These are phyloP conservation scores for Eufriesea mexicana DNA, from an alignment of 1,140 invertebrate species.

Conservation along the genomic window DNA sequence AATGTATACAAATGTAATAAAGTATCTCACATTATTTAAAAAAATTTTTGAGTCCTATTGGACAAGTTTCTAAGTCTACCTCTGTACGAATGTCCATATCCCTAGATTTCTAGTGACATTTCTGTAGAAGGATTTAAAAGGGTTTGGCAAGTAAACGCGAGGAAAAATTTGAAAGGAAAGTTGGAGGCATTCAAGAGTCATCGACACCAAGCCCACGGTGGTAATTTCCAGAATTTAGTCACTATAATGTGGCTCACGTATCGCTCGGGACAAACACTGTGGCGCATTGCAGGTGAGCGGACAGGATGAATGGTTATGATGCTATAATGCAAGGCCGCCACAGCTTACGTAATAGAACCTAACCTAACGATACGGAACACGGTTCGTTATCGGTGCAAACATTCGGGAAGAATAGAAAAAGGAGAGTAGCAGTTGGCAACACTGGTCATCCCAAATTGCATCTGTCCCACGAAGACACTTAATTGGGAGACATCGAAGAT, in stretches of 20 bases:
- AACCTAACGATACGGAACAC: slow-evolving; percentile 74
- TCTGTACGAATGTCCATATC: background rate
- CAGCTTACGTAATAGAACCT: slow-evolving; percentile 73
- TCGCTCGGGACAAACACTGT: slow-evolving; percentile 69
- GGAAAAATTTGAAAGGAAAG: background rate
- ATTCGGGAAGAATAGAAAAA: slow-evolving; percentile 52
- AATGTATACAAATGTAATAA: no score
- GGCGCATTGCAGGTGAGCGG: slow-evolving; percentile 79
- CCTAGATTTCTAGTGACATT: background rate
- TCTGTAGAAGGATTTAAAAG: no score
- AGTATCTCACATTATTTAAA: no score
- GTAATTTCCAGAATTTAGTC: slow-evolving; percentile 19
- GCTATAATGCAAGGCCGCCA: slow-evolving; percentile 78
- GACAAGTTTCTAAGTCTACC: no score
- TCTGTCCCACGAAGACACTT: background rate
- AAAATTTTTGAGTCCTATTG: no score
- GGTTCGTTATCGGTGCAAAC: slow-evolving; percentile 72
- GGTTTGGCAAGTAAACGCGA: background rate
- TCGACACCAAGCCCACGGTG: background rate
- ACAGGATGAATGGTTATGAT: slow-evolving; percentile 79
- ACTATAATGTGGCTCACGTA: background rate
- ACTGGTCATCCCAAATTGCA: slow-evolving; percentile 3
- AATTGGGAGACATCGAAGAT: background rate
- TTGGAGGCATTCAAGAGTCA: background rate
- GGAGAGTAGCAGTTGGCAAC: slow-evolving; percentile 3